Evolutionary conservation across 2,113 vertebrate genomes (phyloP), one percentile per base, ranked within the genome.

Genomic region (Dunckerocampus dactyliophorus): DNA sequence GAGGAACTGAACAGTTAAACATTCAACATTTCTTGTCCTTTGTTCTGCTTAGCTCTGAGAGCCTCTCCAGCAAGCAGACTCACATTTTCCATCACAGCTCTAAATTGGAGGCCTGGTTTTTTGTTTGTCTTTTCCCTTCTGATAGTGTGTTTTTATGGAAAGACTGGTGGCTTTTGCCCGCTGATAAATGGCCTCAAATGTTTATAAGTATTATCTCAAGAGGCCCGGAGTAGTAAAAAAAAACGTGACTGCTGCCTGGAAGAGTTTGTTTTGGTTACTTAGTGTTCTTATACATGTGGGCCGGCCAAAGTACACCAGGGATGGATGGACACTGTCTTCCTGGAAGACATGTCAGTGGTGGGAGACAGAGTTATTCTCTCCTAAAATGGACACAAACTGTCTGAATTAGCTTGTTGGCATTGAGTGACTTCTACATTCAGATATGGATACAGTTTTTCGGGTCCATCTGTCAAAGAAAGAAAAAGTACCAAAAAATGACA

Each of bases 241-340:
- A 55, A 55, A 54, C 9, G 17, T n/a, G 15, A n/a, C 24, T 6
- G 14, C 51, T 34, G 24, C 24, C 16, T n/a, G 51, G 31, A 37
- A 54, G 52, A 19, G 28, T 55, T 55, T 37, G 52, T 55, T 55
- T 37, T 17, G 17, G 52, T 55, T 55, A 34, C 52, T 55, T 55
- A 1, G 10, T 55, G 31, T 55, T 55, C 52, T 37, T 39, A 19
- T 37, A 31, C 22, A n/a, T 9, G 21, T 22, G 6, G 21, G 14
- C 22, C 22, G 13, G 50, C 31, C 52, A 34, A 55, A 55, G 52
- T 55, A 19, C 28, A 55, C 52, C 22, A 1, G 16, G 12, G 28
- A 16, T 13, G 31, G 52, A 19, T 2, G 31, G 52, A 19, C 4
- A 31, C 9, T 8, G 8, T 15, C 15, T 53, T 53, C 24, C 31